These are phyloP conservation scores for Pluvialis apricaria DNA, from an alignment of 2,113 vertebrate species.

Conservation along the genomic window DNA sequence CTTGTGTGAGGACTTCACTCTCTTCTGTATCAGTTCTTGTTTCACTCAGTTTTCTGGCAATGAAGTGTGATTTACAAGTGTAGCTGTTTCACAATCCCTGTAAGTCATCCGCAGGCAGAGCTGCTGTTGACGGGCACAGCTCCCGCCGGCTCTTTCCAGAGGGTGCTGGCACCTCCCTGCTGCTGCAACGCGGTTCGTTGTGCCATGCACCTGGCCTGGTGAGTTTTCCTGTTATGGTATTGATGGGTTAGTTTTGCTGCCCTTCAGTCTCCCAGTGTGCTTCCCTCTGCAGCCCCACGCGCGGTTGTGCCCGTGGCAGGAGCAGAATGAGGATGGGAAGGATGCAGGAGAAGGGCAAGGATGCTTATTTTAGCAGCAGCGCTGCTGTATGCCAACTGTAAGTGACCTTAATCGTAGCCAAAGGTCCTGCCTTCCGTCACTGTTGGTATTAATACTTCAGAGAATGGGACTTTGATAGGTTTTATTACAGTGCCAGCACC, in stretches of 20 bases:
- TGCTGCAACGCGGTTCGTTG: not conserved
- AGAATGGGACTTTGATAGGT: not conserved
- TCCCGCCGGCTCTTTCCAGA: not conserved
- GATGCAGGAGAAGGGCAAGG: not conserved
- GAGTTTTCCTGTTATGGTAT: not conserved
- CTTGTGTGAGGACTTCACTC: not conserved
- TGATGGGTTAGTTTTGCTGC: not conserved
- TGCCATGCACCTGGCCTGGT: not conserved
- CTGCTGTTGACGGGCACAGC: not conserved
- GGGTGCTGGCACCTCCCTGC: not conserved
- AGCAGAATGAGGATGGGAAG: not conserved
- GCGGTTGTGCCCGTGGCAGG: not conserved
- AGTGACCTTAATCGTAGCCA: not conserved
- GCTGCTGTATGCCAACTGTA: fast-evolving
- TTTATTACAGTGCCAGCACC: not conserved
- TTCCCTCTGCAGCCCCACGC: fast-evolving
- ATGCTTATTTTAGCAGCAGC: not conserved
- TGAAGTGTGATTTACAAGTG: not conserved
- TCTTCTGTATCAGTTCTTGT: not conserved
- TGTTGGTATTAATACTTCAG: not conserved
- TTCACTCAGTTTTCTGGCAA: not conserved
- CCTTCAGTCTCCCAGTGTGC: not conserved
- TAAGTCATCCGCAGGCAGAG: not conserved
- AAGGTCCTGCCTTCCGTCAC: not conserved
- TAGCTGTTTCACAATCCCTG: not conserved